Percentiles rank a stretch among this genome's conserved stretches.
Conservation (phyloP, 2,888 invertebrate species). For the Ceraclea dissimilis region DNA sequence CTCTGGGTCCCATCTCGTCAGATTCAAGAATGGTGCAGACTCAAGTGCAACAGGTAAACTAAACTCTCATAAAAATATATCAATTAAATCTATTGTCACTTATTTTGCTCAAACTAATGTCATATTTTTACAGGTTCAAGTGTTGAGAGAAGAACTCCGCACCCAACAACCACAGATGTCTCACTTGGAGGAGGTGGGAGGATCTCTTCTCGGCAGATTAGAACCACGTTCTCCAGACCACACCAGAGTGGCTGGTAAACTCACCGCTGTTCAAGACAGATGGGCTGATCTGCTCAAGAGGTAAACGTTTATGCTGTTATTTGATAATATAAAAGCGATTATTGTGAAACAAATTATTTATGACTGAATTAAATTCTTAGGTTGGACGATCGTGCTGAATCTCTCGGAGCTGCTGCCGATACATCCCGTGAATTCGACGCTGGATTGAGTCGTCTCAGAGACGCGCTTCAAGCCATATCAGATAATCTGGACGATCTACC, state of each 20-base stretch:
- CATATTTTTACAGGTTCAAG: slow-evolving; percentile 59
- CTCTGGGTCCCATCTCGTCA: slow-evolving; percentile 90
- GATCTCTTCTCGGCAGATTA: slow-evolving; percentile 58
- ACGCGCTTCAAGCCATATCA: slow-evolving; percentile 80
- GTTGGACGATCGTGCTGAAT: slow-evolving; percentile 81
- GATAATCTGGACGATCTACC: slow-evolving; percentile 81
- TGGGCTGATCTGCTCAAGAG: slow-evolving; percentile 74
- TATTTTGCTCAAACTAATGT: neutral
- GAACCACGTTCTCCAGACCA: slow-evolving; percentile 46
- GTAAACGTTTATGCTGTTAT: slow-evolving; percentile 30
- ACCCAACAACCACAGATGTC: slow-evolving; percentile 86
- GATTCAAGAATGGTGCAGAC: slow-evolving; percentile 94
- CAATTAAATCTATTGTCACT: neutral
- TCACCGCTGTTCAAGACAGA: slow-evolving; percentile 60
- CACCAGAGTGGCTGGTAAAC: slow-evolving; percentile 54
- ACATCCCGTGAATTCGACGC: slow-evolving; percentile 91
- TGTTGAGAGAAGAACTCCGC: slow-evolving; percentile 89
- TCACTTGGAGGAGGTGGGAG: slow-evolving; percentile 75
- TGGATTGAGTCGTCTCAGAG: slow-evolving; percentile 71
- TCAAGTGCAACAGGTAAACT: slow-evolving; percentile 78
- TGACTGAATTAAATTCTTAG: slow-evolving; percentile 34
- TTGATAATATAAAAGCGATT: neutral
- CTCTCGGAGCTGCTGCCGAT: slow-evolving; percentile 84
- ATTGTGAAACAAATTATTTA: neutral
- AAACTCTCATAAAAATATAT: neutral